phyloP scores from a whole-genome alignment of 92 coral and sea anemone species.

The Isaurus tuberculatus region DNA sequence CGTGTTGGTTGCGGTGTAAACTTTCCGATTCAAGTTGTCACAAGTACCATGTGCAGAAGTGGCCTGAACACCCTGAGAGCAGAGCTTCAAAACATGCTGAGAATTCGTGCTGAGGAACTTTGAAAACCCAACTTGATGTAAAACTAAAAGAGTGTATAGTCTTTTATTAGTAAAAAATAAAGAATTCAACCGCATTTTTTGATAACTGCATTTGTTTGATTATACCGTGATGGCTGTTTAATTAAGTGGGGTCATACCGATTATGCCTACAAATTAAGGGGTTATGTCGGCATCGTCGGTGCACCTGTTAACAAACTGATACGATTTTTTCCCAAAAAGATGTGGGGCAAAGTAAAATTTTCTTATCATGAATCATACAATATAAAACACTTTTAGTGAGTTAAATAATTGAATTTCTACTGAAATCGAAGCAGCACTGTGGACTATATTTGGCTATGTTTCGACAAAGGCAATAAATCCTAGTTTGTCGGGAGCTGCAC shows the following conservation, averaged over 20 bases:
- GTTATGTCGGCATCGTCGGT: not conserved
- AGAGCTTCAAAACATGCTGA: not conserved
- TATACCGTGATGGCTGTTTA: not conserved
- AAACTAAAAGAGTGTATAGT: not conserved
- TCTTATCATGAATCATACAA: no score
- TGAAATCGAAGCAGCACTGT: not conserved
- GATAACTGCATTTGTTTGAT: not conserved
- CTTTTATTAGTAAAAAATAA: not conserved
- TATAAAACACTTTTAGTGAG: no score
- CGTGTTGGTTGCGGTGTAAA: not conserved
- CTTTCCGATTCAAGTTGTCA: not conserved
- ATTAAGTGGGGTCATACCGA: not conserved
- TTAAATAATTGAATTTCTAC: not conserved
- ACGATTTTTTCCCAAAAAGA: no score
- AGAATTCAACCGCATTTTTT: not conserved
- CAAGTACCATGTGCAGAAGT: not conserved
- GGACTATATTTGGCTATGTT: not conserved
- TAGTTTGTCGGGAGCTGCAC: not conserved
- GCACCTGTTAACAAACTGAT: not conserved
- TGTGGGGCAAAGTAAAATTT: no score
- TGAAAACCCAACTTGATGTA: not conserved
- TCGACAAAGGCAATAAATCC: not conserved
- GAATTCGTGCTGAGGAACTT: not conserved
- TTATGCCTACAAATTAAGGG: not conserved
- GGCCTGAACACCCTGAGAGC: not conserved